Base-by-base conservation (phyloP, 2,888 invertebrate species). In the Drosophila differens region DNA sequence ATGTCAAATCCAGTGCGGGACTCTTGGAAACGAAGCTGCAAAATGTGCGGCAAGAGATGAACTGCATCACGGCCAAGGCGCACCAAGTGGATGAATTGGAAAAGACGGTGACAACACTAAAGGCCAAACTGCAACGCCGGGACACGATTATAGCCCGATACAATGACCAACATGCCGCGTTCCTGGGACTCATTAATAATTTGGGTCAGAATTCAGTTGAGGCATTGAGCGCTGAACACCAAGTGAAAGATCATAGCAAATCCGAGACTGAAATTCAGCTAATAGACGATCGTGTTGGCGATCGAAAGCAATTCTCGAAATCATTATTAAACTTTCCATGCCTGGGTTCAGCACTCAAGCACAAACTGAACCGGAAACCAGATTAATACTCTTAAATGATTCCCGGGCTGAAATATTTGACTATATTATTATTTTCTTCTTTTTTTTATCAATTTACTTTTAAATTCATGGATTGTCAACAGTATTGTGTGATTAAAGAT, bases 131-230 rank as follows among this genome's bases (percentile, higher is more conserved):
- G 14, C 25, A 55, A 6, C 79, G 77, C 1, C 79, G 91, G 1
- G 75, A 87, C 35, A 14, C 25, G 3, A 55, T 77, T 25, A 90
- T 87, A 32, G 67, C 82, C 28, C 78, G 65, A 12, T 89, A 77
- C 57, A 74, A 75, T 25, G 19, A 58, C 1, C 73, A 85, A 60
- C 69, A 82, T 7, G 22, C 62, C 9, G 72, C 70, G 1, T 70
- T 70, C 47, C 49, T 82, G 51, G 30, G 1, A 6, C 22, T 83
- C 1, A 66, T 81, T 2, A 61, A 57, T 0, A 57, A 33, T 22
- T 14, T 66, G 12, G 74, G 55, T 1, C 54, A 57, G 6, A 61
- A 68, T 16, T 64, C 59, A 33, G 37, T 6, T 22, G 28, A 35
- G n/a, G 14, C 30, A 7, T 22, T 19, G n/a, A n/a, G 35, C 5